Base-by-base conservation (phyloP, 2,797 vertebrate genomes). In the Helostoma temminkii region DNA sequence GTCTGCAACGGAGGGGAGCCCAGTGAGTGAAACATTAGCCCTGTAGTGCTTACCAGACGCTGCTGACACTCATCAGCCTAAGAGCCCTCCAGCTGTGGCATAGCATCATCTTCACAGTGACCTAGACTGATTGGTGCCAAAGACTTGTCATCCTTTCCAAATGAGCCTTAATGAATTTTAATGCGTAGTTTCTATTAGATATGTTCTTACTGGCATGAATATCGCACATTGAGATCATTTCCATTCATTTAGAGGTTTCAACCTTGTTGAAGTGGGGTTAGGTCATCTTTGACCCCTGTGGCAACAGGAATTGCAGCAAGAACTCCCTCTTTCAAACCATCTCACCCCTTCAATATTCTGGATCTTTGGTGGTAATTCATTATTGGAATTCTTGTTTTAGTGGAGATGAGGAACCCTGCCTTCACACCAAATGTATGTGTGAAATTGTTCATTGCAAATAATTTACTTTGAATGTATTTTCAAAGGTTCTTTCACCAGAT, bases 51-150 rank as follows among this genome's bases (percentile, higher is more conserved):
- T 81, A 71, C 85, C 63, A 74, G 54, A 80, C 80, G 72, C 74
- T 50, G 47, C 79, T 79, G 81, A 85, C 86, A 85, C 86, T 88
- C 85, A 91, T 92, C 91, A 86, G 81, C 84, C 84, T 87, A 73
- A 90, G 80, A 87, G 83, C 84, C 87, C 85, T 86, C 50, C 71
- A 80, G 84, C 71, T 47, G 88, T 74, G 46, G 59, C 77, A 73
- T 62, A 70, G 75, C 55, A 66, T 76, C 85, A 71, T 84, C 82
- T 81, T 63, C 45, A 69, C 63, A 21, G 48, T 84, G 91, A 91
- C 90, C 93, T 93, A 88, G 90, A 93, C 85, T 89, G 89, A 93
- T 89, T 87, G 88, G 76, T 79, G 76, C 83, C 63, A 76, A 63
- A 70, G 77, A 82, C 80, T 67, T 71, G 52, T 22, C 52, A 53